Base-by-base conservation (phyloP, 1,140 invertebrate genomes). In the Littorina saxatilis region DNA sequence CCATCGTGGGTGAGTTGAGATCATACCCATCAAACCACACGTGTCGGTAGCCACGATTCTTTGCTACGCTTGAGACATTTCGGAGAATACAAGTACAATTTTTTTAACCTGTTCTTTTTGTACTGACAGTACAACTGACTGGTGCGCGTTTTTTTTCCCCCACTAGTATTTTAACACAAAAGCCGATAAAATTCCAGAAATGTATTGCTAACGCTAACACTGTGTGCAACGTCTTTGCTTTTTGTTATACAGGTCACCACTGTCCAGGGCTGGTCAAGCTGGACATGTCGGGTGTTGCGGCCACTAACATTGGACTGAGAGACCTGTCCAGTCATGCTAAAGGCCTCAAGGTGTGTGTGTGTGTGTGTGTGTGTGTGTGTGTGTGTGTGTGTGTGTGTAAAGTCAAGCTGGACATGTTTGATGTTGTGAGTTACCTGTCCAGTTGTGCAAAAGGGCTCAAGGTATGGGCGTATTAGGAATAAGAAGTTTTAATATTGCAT, bases 201-300 rank as follows among this genome's bases (percentile, higher is more conserved):
- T n/a, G n/a, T n/a, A n/a, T n/a, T n/a, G n/a, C n/a, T n/a, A n/a
- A n/a, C n/a, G n/a, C n/a, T n/a, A n/a, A n/a, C n/a, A n/a, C n/a
- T n/a, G n/a, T n/a, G n/a, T n/a, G n/a, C n/a, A n/a, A n/a, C n/a
- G n/a, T n/a, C n/a, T n/a, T n/a, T n/a, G n/a, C n/a, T n/a, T n/a
- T n/a, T n/a, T 47, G 43, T 73, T 35, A 0, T n/a, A 43, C 17
- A 73, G 70, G 70, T 73, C 70, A 73, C 37, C 40, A 73, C 40
- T 73, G 70, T 20, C 0, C 70, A 15, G 37, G 15, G 40, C 37
- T 73, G 11, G n/a, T 37, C 32, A 43, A 43, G 17, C 37, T 73
- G 37, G 40, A 73, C 70, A 73, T 73, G 39, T 43, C 70, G n/a
- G 37, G 70, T 23, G 23, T 73, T 20, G 2, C 20, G 9, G 70